These are phyloP conservation scores for Epistrophe eligans DNA, from an alignment of 2,888 invertebrate species.

Conservation along the genomic window DNA sequence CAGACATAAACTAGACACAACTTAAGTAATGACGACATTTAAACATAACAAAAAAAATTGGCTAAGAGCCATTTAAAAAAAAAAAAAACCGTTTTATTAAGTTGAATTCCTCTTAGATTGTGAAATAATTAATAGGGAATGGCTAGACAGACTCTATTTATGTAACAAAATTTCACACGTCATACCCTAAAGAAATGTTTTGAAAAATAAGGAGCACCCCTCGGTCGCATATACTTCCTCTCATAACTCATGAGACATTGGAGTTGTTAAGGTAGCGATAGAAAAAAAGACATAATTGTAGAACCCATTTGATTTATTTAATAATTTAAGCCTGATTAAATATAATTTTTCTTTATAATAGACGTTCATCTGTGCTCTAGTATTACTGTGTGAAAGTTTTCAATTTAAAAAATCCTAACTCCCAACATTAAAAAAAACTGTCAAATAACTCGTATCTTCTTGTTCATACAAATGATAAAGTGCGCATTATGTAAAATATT, in stretches of 20 bases:
- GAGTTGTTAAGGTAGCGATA: no score
- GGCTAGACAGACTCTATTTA: background rate
- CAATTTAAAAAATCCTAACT: no score
- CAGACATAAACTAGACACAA: slow-evolving; percentile 27
- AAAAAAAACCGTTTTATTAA: slow-evolving; percentile 34
- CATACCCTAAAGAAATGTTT: background rate
- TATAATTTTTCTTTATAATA: no score
- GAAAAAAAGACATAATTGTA: no score
- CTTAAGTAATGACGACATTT: slow-evolving; percentile 9
- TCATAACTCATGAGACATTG: no score
- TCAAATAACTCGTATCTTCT: no score
- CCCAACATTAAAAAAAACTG: no score
- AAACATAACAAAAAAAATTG: background rate
- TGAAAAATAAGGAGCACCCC: background rate
- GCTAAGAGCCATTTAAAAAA: slow-evolving; percentile 21
- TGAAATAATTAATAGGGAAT: background rate
- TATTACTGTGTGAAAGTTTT: no score
- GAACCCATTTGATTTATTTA: no score
- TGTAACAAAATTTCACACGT: background rate
- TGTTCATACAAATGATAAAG: background rate
- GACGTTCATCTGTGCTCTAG: no score
- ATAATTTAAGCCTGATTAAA: no score
- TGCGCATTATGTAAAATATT: background rate
- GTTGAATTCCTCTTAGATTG: background rate
- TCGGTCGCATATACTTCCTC: background rate